Evolutionary conservation across 1,140 invertebrate genomes (phyloP).

Genomic region (Potamilus streckersoni): DNA sequence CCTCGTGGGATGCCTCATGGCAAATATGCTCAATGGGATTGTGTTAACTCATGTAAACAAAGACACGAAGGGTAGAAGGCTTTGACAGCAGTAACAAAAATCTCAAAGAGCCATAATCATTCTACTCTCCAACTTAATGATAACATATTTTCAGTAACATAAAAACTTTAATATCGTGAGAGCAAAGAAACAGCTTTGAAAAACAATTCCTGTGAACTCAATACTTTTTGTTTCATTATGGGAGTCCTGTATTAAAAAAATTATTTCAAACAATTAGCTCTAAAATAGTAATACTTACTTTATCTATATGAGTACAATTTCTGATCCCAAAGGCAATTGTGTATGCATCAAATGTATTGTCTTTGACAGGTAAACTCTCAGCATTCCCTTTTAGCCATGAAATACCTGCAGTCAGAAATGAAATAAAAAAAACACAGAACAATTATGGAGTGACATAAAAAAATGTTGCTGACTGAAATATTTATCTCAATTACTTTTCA

Average conservation of each 20-base stretch:
- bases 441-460: background rate
- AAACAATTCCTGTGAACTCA: conserved; percentile 20
- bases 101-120: background rate
- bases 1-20: background rate
- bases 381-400: conserved; percentile 91
- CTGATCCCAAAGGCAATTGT: conserved; percentile 98
- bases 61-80: no score
- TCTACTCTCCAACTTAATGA: background rate
- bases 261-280: background rate
- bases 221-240: conserved; percentile 20
- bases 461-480: background rate
- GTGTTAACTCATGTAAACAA: background rate
- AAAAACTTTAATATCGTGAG: background rate
- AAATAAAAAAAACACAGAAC: background rate
- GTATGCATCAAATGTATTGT: conserved; percentile 89
- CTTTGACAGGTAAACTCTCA: conserved; percentile 84
- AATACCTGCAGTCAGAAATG: conserved; percentile 68
- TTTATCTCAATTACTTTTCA: no score
- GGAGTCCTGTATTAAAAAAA: background rate
- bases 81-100: no score
- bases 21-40: background rate
- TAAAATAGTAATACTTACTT: conserved; percentile 71
- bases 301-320: conserved; percentile 94
- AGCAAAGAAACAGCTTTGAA: background rate
- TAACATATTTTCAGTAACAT: background rate